These are phyloP conservation scores for Colossoma macropomum DNA, from an alignment of 2,113 vertebrate species.

Conservation along the genomic window DNA sequence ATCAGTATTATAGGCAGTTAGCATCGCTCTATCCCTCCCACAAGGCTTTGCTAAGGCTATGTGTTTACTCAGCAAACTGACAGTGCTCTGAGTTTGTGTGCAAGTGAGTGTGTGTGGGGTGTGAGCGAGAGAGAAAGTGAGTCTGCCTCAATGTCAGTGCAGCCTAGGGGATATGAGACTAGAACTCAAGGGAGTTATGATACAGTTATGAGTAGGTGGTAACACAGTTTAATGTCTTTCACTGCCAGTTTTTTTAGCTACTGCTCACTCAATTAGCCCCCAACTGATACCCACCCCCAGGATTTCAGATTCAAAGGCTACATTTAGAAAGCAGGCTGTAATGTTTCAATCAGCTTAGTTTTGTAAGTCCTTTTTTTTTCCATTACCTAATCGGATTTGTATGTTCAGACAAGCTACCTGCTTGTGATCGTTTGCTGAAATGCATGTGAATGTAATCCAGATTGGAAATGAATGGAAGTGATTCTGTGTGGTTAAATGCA, in stretches of 20 bases:
- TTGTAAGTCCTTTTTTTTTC: not conserved
- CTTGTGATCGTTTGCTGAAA: conserved; percentile 2
- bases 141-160: conserved; percentile 33
- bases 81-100: conserved; percentile 54
- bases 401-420: conserved; percentile 1
- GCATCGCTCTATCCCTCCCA: conserved; percentile 63
- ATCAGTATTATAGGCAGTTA: conserved; percentile 48
- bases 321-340: conserved; percentile 22
- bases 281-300: conserved; percentile 25
- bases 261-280: conserved; percentile 49
- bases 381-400: conserved; percentile 28
- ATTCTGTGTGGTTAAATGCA: not conserved
- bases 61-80: conserved; percentile 73
- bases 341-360: conserved; percentile 37
- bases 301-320: not conserved
- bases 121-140: conserved; percentile 25
- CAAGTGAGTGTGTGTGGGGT: conserved; percentile 38
- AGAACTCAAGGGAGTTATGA: conserved; percentile 37
- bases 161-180: conserved; percentile 43
- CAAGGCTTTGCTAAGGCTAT: conserved; percentile 63
- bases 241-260: conserved; percentile 40
- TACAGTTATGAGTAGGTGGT: conserved; percentile 48
- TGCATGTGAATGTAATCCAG: not conserved
- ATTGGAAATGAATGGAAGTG: not conserved
- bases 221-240: conserved; percentile 43